Evolutionary conservation across 2,888 invertebrate genomes (phyloP).

Genomic region (Nipponacmea schrenckii): DNA sequence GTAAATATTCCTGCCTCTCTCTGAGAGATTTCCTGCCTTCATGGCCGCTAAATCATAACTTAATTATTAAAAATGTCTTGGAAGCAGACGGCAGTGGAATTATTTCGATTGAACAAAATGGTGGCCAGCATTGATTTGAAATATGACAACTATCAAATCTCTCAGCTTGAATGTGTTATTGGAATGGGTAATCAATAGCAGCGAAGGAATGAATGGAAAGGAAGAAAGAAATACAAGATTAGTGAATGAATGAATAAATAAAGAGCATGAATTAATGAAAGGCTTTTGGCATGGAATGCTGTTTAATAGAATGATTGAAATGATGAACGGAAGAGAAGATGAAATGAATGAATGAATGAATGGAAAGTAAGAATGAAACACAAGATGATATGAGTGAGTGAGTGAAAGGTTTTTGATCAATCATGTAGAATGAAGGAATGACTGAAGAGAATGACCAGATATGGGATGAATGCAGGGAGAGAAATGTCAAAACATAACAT

Average conservation of each 20-base stretch:
- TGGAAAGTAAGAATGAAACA: slow-evolving; percentile 4
- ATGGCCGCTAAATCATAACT: no score
- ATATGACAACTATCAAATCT: slow-evolving; percentile 14
- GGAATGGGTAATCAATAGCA: background rate
- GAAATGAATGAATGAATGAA: background rate
- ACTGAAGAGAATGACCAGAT: slow-evolving; percentile 68
- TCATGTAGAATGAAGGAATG: slow-evolving; percentile 14
- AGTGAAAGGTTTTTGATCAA: no score
- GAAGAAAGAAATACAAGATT: slow-evolving; percentile 3
- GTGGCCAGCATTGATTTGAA: background rate
- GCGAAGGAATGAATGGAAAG: slow-evolving; percentile 10
- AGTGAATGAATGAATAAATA: background rate
- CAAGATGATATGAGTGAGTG: background rate
- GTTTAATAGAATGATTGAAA: no score
- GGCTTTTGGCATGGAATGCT: background rate
- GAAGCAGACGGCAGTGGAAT: no score
- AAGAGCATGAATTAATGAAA: background rate
- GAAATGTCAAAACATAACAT: no score
- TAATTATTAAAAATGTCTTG: no score
- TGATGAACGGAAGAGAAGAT: background rate
- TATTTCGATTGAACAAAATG: no score
- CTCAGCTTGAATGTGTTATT: background rate
- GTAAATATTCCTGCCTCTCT: no score
- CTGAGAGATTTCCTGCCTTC: no score
- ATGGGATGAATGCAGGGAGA: slow-evolving; percentile 67